Conservation (phyloP, 1,140 invertebrate genomes). For the Drosophila littoralis region DNA sequence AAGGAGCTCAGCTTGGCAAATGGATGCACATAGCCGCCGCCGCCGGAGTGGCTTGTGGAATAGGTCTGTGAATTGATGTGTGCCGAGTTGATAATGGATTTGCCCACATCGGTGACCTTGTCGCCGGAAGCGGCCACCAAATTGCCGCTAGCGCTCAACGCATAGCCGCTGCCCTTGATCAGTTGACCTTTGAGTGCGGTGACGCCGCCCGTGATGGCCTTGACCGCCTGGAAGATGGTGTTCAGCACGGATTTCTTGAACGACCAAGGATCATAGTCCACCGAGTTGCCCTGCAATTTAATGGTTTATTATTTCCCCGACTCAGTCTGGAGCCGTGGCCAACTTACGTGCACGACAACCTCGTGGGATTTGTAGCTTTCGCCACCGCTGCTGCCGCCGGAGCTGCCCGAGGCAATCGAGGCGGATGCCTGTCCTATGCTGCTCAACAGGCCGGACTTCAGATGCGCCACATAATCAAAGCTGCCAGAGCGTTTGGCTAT, state of each 20-base stretch:
- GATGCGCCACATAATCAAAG: slow-evolving; percentile 84
- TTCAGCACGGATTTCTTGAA: slow-evolving; percentile 92
- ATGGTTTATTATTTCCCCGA: not conserved
- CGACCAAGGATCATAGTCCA: slow-evolving; percentile 89
- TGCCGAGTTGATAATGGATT: slow-evolving; percentile 90
- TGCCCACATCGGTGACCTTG: slow-evolving; percentile 90
- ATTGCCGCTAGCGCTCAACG: slow-evolving; percentile 90
- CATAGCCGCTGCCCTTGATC: slow-evolving; percentile 92
- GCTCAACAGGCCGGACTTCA: slow-evolving; percentile 85
- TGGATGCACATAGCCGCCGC: slow-evolving; percentile 62
- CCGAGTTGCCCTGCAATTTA: slow-evolving; percentile 84
- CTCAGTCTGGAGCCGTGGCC: not conserved
- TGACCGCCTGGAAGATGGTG: slow-evolving; percentile 92
- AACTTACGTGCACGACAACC: slow-evolving; percentile 84
- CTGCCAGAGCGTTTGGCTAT: slow-evolving; percentile 84
- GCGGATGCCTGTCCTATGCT: slow-evolving; percentile 86
- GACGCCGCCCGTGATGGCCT: slow-evolving; percentile 93
- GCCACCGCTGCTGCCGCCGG: slow-evolving; percentile 85
- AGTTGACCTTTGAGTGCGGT: slow-evolving; percentile 93
- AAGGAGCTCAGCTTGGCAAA: slow-evolving; percentile 77
- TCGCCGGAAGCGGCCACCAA: slow-evolving; percentile 86
- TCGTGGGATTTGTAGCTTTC: slow-evolving; percentile 84
- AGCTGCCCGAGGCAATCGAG: slow-evolving; percentile 86
- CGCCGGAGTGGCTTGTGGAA: slow-evolving; percentile 57
- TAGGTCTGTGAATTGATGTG: slow-evolving; percentile 86